These are phyloP conservation scores for Argya squamiceps DNA, from an alignment of 2,797 vertebrate genomes.

Conservation along the genomic window DNA sequence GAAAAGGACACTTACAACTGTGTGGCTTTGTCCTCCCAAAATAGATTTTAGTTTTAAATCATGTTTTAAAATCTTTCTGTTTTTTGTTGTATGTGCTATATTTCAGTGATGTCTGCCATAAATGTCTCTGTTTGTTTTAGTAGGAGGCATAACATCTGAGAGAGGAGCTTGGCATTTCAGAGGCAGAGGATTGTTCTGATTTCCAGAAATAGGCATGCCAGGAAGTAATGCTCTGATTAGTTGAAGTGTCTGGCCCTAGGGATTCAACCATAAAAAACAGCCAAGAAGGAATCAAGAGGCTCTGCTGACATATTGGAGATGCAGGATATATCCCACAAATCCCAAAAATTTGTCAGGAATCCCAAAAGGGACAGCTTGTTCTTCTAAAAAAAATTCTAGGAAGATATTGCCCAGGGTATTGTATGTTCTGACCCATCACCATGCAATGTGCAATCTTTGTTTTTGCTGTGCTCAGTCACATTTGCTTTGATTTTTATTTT, in stretches of 20 bases:
- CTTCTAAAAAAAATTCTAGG: background rate
- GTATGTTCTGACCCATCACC: background rate
- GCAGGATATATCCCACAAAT: background rate
- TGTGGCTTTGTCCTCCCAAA: background rate
- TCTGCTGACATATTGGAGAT: background rate
- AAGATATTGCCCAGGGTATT: background rate
- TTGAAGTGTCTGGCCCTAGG: background rate
- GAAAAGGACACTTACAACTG: background rate
- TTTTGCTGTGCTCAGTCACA: background rate
- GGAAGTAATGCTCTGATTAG: background rate
- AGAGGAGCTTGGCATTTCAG: background rate
- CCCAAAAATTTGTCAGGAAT: background rate
- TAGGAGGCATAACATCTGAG: background rate
- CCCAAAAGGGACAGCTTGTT: background rate
- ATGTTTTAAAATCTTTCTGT: background rate
- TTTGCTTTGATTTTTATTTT: background rate
- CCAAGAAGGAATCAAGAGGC: background rate
- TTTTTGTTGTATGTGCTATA: background rate
- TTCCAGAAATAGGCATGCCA: background rate
- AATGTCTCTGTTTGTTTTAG: background rate
- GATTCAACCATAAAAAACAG: background rate
- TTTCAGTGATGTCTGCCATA: background rate
- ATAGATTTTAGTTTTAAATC: background rate
- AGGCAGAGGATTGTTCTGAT: background rate
- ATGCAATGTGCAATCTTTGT: background rate